Evolutionary conservation across 2,888 invertebrate species (phyloP).

Genomic region (Heliconius charithonia): DNA sequence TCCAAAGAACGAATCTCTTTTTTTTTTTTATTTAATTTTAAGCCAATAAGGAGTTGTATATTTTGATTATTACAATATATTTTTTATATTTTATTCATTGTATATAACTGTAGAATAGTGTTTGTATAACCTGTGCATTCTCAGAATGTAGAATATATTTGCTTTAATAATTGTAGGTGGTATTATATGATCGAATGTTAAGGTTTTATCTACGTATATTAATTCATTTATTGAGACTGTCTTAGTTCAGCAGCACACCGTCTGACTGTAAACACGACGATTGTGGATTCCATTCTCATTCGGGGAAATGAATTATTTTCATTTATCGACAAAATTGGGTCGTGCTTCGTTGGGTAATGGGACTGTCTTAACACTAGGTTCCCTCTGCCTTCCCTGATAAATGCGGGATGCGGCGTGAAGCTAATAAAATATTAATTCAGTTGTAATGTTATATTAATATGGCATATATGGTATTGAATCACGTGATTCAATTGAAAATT

Average conservation of each 20-base stretch:
- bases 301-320: not conserved
- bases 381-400: too few relatives aligned
- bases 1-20: slow-evolving; percentile 62
- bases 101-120: slow-evolving; percentile 62
- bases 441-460: slow-evolving; percentile 21
- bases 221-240: not conserved
- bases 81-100: slow-evolving; percentile 67
- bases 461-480: not conserved
- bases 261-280: not conserved
- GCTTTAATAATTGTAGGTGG: slow-evolving; percentile 67
- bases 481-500: not conserved
- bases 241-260: too few relatives aligned
- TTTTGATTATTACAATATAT: slow-evolving; percentile 60
- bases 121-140: slow-evolving; percentile 67
- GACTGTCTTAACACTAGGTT: not conserved
- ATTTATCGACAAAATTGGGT: not conserved
- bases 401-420: not conserved
- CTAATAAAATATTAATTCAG: slow-evolving; percentile 37
- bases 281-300: not conserved
- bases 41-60: slow-evolving; percentile 49
- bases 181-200: slow-evolving; percentile 54
- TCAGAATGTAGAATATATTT: slow-evolving; percentile 74
- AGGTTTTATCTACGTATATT: slow-evolving; percentile 35
- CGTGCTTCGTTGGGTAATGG: too few relatives aligned
- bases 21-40: slow-evolving; percentile 51